Conservation (phyloP, 2,797 vertebrate genomes). For the Morus bassanus region DNA sequence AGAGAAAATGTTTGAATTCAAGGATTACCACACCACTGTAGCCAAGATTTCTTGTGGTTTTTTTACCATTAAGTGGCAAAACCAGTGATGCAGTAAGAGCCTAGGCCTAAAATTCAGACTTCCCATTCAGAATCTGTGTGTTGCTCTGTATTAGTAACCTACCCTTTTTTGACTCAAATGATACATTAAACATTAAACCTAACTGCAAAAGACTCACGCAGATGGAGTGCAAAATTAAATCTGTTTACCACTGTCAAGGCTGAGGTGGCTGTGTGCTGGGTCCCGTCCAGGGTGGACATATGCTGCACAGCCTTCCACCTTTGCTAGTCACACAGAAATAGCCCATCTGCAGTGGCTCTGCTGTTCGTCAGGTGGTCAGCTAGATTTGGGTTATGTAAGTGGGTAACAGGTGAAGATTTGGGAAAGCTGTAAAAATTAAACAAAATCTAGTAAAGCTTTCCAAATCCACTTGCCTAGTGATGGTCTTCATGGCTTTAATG, state of each 20-base stretch:
- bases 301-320: neutral
- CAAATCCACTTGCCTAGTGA: neutral
- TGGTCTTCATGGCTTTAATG: neutral
- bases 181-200: neutral
- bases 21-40: neutral
- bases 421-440: neutral
- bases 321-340: neutral
- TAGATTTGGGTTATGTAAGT: neutral
- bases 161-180: neutral
- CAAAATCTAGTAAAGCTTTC: neutral
- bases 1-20: neutral
- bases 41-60: neutral
- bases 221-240: neutral
- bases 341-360: neutral
- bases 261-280: neutral
- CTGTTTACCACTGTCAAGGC: neutral
- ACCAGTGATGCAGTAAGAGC: neutral
- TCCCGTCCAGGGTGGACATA: neutral
- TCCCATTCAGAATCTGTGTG: neutral
- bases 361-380: rapidly evolving
- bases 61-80: neutral
- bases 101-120: neutral
- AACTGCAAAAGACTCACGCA: neutral
- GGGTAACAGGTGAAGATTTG: neutral
- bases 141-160: neutral